Base-by-base conservation (phyloP, 2,888 invertebrate species). In the Diplazon laetatorius region DNA sequence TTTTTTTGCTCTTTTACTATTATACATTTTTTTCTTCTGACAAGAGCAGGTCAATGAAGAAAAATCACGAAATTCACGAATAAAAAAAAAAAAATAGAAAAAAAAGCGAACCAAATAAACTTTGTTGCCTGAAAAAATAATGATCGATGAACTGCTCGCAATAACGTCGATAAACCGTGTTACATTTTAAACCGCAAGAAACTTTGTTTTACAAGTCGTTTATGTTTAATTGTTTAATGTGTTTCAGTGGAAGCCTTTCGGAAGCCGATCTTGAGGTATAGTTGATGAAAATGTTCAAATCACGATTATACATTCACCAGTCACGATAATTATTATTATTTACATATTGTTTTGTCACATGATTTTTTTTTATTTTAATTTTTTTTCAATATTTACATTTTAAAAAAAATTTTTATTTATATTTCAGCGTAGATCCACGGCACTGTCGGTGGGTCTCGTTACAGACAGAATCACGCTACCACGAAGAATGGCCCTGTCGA, bases 201-300 rank as follows among this genome's bases (percentile, higher is more conserved):
- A 18, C 30, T n/a, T 25, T 37, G 52, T 14, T 46, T 65, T 39
- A 46, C 37, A 60, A 6, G 60, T 70, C 62, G 63, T 39, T 35
- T 50, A 12, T 44, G 14, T 22, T 42, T n/a, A 3, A 22, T 22
- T 22, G 10, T 50, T 22, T 3, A 12, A 1, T 50, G 2, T 70
- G 60, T 87, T 87, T 42, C 84, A 90, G 90, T 37, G 85, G 86
- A 30, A 85, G 78, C 69, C 63, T 87, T 50, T 59, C 85, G 20
- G 90, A 89, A 52, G 86, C 84, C 12, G 90, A 89, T 44, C 81
- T 89, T 4, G 89, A 90, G 89, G 90, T 90, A 84, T 85, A n/a
- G n/a, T n/a, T 42, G 55, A 57, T 39, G 73, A 77, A 76, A 68
- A 50, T 44, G 50, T 48, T 63, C 12, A n/a, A n/a, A n/a, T n/a